Conservation (phyloP, 1,140 invertebrate genomes). For the Drosophila biarmipes region DNA sequence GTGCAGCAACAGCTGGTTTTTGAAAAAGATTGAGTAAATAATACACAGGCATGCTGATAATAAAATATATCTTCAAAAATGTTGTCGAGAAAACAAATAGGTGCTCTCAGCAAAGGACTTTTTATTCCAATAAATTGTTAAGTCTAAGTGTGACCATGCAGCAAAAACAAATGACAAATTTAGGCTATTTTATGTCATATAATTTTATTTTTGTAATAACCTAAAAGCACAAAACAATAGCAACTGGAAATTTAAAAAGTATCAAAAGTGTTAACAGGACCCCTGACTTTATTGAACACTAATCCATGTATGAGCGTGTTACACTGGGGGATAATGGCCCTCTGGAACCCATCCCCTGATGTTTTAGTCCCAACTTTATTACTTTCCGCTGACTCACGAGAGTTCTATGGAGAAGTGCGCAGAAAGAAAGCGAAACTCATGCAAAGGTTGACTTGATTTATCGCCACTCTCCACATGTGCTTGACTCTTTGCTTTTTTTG, state of each 20-base stretch:
- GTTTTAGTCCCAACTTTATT: constrained; percentile 62
- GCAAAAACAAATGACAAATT: no score
- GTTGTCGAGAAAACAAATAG: no score
- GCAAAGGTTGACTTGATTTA: constrained; percentile 81
- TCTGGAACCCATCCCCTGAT: neutral
- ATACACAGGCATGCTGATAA: no score
- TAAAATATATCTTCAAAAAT: no score
- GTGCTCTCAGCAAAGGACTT: no score
- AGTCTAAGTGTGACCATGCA: no score
- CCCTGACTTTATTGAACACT: constrained; percentile 69
- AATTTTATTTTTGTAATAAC: no score
- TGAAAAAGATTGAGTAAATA: no score
- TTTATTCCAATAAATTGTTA: no score
- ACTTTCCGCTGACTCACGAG: constrained; percentile 74
- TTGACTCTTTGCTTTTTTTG: constrained; percentile 18
- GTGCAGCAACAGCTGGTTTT: neutral
- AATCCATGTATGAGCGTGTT: constrained; percentile 71
- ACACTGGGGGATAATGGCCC: constrained; percentile 55
- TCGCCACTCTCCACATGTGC: constrained; percentile 60
- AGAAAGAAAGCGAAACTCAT: constrained; percentile 67
- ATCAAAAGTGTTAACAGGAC: neutral
- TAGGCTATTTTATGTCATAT: no score
- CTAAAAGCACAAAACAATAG: constrained; percentile 5
- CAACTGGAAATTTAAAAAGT: constrained; percentile 35
- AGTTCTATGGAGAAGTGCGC: constrained; percentile 3